Conservation (phyloP, 2,797 vertebrate genomes). For the Anabacerthia variegaticeps region DNA sequence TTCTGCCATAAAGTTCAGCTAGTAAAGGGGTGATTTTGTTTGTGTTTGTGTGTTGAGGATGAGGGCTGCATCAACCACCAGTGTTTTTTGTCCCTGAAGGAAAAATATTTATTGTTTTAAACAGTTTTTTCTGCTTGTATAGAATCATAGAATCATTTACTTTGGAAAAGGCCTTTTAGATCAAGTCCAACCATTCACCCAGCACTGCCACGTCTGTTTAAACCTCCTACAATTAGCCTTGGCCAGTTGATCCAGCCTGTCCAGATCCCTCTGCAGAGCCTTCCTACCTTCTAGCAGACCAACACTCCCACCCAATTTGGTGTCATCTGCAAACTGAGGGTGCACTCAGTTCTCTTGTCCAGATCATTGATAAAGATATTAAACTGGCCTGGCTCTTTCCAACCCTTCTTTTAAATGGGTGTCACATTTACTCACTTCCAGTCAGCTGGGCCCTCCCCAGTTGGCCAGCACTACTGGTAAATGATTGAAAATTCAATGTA, state of each 20-base stretch:
- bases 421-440: not conserved
- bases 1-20: not conserved
- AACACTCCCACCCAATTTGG: not conserved
- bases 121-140: constrained; percentile 9
- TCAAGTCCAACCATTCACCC: not conserved
- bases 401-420: not conserved
- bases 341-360: not conserved
- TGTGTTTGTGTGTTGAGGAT: not conserved
- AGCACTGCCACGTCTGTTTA: not conserved
- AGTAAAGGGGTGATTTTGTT: not conserved
- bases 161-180: not conserved
- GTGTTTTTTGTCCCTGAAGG: not conserved
- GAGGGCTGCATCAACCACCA: not conserved
- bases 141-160: not conserved
- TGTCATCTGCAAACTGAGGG: not conserved
- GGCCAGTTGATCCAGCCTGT: not conserved
- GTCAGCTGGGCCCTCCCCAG: not conserved
- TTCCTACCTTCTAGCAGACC: not conserved
- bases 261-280: not conserved
- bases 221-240: not conserved
- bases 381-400: not conserved
- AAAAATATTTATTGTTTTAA: constrained; percentile 40
- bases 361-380: not conserved
- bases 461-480: not conserved
- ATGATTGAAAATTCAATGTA: constrained; percentile 37